Evolutionary conservation across 1,140 invertebrate species (phyloP), one percentile per base, ranked within the genome.

Genomic region (Vanessa tameamea): DNA sequence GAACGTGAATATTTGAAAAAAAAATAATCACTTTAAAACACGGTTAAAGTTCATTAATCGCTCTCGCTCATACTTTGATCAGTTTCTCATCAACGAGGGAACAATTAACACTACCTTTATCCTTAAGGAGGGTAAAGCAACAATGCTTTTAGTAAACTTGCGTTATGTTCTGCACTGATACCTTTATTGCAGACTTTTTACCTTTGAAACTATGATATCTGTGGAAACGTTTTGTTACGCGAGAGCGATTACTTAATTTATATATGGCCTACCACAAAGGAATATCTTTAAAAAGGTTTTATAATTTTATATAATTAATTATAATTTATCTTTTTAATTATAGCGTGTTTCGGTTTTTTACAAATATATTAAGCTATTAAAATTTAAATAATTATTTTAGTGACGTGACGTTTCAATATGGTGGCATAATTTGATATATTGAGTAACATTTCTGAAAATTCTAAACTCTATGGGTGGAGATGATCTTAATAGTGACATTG

Each of bases 141-240:
- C 82, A 81, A 85, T 80, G 86, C 86, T 87, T 87, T 87, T 85
- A 87, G 86, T 78, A 73, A 79, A 81, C 43, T 47, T 26, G n/a
- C 53, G 55, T 61, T 61, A 61, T 61, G 55, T 37, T 61, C 31
- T 61, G 57, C 26, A 37, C 31, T 61, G 57, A 61, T 61, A 61
- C 57, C 1, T 61, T 61, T 51, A 51, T 14, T 61, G 31, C 26
- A 37, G 8, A 37, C n/a, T 61, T 61, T 14, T 37, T 61, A 61
- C 57, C 26, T 57, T 11, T 37, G 7, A 37, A 43, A 43, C 37
- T 43, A 43, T 11, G 37, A 43, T 43, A 43, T 43, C 37, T 11
- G 9, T 43, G 37, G 9, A 9, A 43, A 11, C 4, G 48, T 50
- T 50, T 50, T n/a, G 12, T 14, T 12, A 50, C n/a, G 4, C 15